Conservation (phyloP, 2,797 vertebrate species). For the Loriculus beryllinus region DNA sequence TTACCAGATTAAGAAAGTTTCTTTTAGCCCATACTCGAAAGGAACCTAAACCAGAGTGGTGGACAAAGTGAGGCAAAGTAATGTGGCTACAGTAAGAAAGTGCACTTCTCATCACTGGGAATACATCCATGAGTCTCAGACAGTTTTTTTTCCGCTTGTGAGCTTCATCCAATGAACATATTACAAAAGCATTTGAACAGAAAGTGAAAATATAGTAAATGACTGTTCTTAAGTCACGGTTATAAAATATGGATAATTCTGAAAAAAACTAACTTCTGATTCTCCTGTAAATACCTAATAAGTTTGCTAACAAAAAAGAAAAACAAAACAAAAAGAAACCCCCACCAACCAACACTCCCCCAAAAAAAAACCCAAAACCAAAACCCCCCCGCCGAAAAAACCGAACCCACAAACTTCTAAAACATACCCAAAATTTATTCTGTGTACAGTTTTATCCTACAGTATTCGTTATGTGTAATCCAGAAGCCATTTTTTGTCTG, state of each 20-base stretch:
- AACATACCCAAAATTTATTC: background rate
- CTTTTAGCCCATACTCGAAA: background rate
- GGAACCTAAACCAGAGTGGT: background rate
- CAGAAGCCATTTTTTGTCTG: background rate
- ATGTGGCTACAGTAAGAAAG: fast-evolving
- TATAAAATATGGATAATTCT: background rate
- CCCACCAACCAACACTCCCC: too few species aligned
- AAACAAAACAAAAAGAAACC: background rate
- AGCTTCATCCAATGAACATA: background rate
- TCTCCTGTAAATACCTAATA: background rate
- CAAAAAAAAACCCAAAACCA: too few species aligned
- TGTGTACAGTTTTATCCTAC: background rate
- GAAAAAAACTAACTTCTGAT: background rate
- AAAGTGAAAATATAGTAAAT: background rate
- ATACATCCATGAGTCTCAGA: background rate
- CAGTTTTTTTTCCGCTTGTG: fast-evolving
- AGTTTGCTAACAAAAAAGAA: background rate
- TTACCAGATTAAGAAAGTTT: background rate
- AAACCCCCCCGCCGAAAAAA: too few species aligned
- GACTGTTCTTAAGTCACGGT: background rate
- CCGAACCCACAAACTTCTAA: background rate
- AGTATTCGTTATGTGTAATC: background rate
- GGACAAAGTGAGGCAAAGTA: fast-evolving
- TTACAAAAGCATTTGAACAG: background rate
- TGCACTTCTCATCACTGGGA: background rate